Percentiles rank a stretch among this genome's conserved stretches.
phyloP scores from a whole-genome alignment of 1,140 invertebrate genomes.

The Eumeta japonica region DNA sequence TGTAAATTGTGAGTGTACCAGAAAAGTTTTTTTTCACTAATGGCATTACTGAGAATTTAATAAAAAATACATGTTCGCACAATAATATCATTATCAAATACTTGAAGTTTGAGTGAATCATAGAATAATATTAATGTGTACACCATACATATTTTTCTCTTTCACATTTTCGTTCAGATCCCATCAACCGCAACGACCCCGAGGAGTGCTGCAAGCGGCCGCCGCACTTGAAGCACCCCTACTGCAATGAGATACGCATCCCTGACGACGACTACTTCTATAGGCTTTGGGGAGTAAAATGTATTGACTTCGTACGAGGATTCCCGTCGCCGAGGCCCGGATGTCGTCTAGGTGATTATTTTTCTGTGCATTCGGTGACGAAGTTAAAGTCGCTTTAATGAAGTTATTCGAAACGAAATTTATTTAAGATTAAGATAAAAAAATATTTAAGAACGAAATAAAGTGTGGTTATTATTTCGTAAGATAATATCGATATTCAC shows the following conservation, averaged over 20 bases:
- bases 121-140: background rate
- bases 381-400: too few species aligned
- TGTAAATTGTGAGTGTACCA: too few species aligned
- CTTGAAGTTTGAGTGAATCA: too few species aligned
- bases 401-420: too few species aligned
- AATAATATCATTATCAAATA: background rate
- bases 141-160: slow-evolving; percentile 1
- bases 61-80: background rate
- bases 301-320: slow-evolving; percentile 84
- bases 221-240: slow-evolving; percentile 78
- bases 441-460: too few species aligned
- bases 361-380: too few species aligned
- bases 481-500: too few species aligned
- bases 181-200: slow-evolving; percentile 80
- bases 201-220: slow-evolving; percentile 83
- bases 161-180: slow-evolving; percentile 59
- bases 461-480: too few species aligned
- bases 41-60: background rate
- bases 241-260: slow-evolving; percentile 87
- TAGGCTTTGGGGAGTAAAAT: slow-evolving; percentile 77
- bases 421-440: too few species aligned
- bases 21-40: too few species aligned
- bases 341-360: slow-evolving; percentile 71
- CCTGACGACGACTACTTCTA: slow-evolving; percentile 92
- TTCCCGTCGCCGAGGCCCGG: slow-evolving; percentile 81